A percentile compares a stretch with the other conserved stretches of the same genome.
phyloP scores from a whole-genome alignment of 2,797 vertebrate genomes.

The Hafferia zeledoni region DNA sequence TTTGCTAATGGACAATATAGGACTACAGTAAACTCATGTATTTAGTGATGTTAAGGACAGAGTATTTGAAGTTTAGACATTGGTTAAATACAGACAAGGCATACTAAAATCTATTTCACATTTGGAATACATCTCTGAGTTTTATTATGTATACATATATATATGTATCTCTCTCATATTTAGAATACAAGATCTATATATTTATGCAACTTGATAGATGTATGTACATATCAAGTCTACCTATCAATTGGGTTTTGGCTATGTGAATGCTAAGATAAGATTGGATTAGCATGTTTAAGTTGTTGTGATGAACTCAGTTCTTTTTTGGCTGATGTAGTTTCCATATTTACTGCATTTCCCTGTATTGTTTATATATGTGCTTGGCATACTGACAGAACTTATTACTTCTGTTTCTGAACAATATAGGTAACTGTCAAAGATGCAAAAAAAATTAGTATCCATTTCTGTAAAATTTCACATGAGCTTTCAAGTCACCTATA shows the following conservation, averaged over 20 bases:
- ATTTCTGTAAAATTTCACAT: slow-evolving; percentile 3
- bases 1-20: neutral
- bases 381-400: neutral
- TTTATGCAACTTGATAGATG: neutral
- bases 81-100: neutral
- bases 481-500: slow-evolving; percentile 8
- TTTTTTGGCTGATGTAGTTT: neutral
- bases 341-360: neutral
- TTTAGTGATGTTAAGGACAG: neutral
- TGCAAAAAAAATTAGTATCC: slow-evolving; percentile 24
- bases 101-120: neutral
- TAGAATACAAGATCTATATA: neutral
- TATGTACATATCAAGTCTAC: neutral
- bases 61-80: neutral
- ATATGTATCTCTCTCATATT: neutral
- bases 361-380: neutral
- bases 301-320: neutral
- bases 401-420: slow-evolving; percentile 38
- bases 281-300: neutral
- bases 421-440: slow-evolving; percentile 37
- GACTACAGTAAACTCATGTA: neutral
- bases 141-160: neutral
- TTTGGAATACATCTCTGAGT: neutral
- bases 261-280: neutral
- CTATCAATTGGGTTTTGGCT: neutral